These are phyloP conservation scores for Tanytarsus gracilentus DNA, from an alignment of 2,888 invertebrate genomes.

Conservation along the genomic window DNA sequence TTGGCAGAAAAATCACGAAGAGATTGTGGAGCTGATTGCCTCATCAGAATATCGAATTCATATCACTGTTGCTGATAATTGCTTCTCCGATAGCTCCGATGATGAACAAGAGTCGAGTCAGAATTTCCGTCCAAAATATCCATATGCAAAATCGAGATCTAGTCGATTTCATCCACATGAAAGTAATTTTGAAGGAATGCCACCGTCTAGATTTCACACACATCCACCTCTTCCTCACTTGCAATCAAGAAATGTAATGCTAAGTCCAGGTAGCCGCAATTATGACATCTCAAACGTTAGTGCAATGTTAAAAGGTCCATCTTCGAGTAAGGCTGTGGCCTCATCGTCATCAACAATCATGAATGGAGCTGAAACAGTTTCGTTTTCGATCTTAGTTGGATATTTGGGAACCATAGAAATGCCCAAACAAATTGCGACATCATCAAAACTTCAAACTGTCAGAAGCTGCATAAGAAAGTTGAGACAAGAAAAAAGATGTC, in stretches of 20 bases:
- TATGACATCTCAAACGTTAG: constrained; percentile 43
- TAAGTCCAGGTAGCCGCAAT: constrained; percentile 35
- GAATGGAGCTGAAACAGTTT: constrained; percentile 35
- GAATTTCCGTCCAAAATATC: constrained; percentile 49
- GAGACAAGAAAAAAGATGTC: constrained; percentile 78
- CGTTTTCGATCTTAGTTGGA: constrained; percentile 78
- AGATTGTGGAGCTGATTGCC: constrained; percentile 85
- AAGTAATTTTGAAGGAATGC: constrained; percentile 19
- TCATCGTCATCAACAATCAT: constrained; percentile 19
- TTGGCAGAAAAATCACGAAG: constrained; percentile 84
- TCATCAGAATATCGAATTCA: constrained; percentile 73
- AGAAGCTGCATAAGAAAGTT: constrained; percentile 81
- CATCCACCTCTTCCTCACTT: constrained; percentile 32
- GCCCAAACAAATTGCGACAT: constrained; percentile 70
- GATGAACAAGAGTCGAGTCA: constrained; percentile 57
- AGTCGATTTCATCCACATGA: constrained; percentile 32
- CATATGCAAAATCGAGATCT: constrained; percentile 42
- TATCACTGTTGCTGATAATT: constrained; percentile 78
- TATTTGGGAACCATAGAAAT: constrained; percentile 95
- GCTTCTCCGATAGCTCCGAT: constrained; percentile 77
- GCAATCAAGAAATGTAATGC: constrained; percentile 34
- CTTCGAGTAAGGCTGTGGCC: constrained; percentile 32
- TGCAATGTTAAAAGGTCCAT: constrained; percentile 39
- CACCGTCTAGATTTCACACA: constrained; percentile 19
- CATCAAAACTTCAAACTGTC: constrained; percentile 67